phyloP scores from a whole-genome alignment of 1,140 invertebrate species.

The Cephus cinctus region DNA sequence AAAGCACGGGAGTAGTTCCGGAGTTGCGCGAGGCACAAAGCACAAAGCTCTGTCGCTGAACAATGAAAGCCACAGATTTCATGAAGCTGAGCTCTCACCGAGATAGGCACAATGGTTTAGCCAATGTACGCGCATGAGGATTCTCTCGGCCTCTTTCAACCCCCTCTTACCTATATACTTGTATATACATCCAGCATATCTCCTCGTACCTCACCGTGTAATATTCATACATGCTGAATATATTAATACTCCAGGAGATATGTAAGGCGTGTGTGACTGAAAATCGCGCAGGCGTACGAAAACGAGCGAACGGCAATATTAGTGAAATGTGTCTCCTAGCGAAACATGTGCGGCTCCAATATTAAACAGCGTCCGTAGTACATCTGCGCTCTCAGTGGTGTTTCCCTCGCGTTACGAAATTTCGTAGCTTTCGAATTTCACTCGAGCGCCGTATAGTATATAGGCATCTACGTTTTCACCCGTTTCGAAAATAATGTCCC shows the following conservation, averaged over 20 bases:
- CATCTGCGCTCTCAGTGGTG: conserved; percentile 45
- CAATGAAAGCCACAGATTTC: conserved; percentile 57
- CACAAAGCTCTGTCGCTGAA: conserved; percentile 54
- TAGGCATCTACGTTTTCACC: too few species aligned
- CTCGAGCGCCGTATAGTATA: too few species aligned
- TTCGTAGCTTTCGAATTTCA: too few species aligned
- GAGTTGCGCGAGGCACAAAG: conserved; percentile 51
- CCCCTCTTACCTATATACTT: conserved; percentile 10
- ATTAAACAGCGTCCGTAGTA: conserved; percentile 52
- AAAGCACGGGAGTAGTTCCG: conserved; percentile 53
- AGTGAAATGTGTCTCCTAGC: conserved; percentile 49
- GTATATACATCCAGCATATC: too few species aligned
- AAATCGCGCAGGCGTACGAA: conserved; percentile 10
- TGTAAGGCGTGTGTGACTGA: conserved; percentile 36
- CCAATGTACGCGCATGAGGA: conserved; percentile 39
- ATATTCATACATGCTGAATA: conserved; percentile 57
- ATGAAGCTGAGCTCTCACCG: conserved; percentile 42
- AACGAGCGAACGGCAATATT: conserved; percentile 35
- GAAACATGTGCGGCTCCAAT: conserved; percentile 46
- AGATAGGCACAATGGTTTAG: conserved; percentile 27
- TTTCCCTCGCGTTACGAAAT: too few species aligned
- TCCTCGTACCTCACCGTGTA: too few species aligned
- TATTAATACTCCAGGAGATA: conserved; percentile 53
- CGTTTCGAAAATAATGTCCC: too few species aligned
- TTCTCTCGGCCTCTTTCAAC: not conserved